Evolutionary conservation across 2,797 vertebrate genomes (phyloP).

Genomic region (Mus caroli): DNA sequence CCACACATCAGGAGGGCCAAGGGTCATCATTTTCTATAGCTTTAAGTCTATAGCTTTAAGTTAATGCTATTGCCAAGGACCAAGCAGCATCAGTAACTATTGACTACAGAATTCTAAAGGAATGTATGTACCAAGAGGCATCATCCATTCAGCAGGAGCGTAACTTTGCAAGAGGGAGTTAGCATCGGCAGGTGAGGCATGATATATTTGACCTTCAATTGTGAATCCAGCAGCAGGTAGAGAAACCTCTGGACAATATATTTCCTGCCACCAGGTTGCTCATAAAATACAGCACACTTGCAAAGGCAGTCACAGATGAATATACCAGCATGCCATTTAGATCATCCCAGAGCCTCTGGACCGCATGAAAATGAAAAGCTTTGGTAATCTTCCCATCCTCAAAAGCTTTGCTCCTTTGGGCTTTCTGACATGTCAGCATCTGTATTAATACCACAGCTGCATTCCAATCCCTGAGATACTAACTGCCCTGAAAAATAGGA

Average conservation of each 20-base stretch:
- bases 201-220: slow-evolving; percentile 80
- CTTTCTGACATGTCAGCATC: slow-evolving; percentile 41
- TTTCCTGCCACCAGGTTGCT: slow-evolving; percentile 71
- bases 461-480: slow-evolving; percentile 16
- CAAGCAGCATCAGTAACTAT: slow-evolving; percentile 68
- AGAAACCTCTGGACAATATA: slow-evolving; percentile 73
- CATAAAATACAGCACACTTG: slow-evolving; percentile 71
- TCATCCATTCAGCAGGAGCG: slow-evolving; percentile 63
- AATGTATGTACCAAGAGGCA: slow-evolving; percentile 68
- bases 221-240: slow-evolving; percentile 77
- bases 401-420: slow-evolving; percentile 70
- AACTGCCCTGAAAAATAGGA: not conserved
- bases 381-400: slow-evolving; percentile 67
- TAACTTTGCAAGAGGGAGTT: slow-evolving; percentile 80
- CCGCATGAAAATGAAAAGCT: slow-evolving; percentile 67
- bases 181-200: slow-evolving; percentile 68
- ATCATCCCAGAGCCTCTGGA: slow-evolving; percentile 54
- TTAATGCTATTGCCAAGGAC: slow-evolving; percentile 72
- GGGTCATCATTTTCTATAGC: slow-evolving; percentile 41
- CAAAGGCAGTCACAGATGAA: slow-evolving; percentile 38
- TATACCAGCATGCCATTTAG: slow-evolving; percentile 62
- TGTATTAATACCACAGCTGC: not conserved
- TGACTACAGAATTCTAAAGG: slow-evolving; percentile 67
- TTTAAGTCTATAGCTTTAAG: slow-evolving; percentile 66
- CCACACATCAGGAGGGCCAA: slow-evolving; percentile 58